Percentiles rank a stretch among this genome's conserved stretches.
Conservation (phyloP, 2,797 vertebrate genomes). For the Periparus ater region DNA sequence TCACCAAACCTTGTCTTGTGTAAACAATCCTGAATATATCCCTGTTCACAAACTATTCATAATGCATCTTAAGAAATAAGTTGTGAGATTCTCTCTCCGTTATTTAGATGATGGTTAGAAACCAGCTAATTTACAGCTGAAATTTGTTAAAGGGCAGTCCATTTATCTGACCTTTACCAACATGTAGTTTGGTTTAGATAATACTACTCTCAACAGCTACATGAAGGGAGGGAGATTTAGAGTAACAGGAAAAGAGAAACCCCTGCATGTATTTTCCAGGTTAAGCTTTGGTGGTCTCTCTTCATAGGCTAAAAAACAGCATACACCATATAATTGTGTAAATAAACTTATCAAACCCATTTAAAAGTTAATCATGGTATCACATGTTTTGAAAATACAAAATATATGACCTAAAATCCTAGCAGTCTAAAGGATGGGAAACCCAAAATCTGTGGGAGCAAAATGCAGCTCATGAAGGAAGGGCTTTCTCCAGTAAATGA, state of each 20-base stretch:
- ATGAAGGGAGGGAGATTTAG: not conserved
- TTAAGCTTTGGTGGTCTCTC: not conserved
- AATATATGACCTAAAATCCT: not conserved
- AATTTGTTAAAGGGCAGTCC: not conserved
- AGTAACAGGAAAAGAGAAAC: not conserved
- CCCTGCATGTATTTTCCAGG: not conserved
- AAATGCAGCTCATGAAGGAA: not conserved
- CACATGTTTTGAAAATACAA: not conserved
- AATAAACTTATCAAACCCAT: not conserved
- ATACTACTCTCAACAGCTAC: not conserved
- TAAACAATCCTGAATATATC: not conserved
- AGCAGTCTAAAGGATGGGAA: not conserved
- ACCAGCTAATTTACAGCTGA: not conserved
- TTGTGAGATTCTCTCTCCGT: not conserved
- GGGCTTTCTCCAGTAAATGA: not conserved
- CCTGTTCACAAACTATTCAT: not conserved
- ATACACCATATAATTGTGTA: not conserved
- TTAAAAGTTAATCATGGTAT: not conserved
- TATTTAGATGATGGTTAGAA: not conserved
- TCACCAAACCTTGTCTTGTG: not conserved
- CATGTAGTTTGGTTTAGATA: not conserved
- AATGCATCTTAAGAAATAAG: not conserved
- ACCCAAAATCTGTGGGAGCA: not conserved
- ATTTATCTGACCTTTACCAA: not conserved
- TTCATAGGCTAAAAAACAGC: not conserved